A percentile compares a stretch with the other conserved stretches of the same genome.
Conservation (phyloP, 2,888 invertebrate species). For the Pyrgus malvae region DNA sequence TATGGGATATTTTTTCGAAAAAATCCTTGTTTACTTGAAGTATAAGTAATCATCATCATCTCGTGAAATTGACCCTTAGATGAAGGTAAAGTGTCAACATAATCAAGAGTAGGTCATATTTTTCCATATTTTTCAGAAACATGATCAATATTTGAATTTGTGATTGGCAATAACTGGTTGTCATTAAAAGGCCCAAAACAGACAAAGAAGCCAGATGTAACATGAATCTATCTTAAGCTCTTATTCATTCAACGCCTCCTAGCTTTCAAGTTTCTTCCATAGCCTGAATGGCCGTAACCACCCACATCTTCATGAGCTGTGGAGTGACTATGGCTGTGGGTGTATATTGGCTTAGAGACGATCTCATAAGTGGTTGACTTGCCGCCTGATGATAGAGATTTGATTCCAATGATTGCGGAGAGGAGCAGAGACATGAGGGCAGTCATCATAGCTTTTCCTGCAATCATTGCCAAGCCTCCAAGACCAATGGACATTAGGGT, state of each 20-base stretch:
- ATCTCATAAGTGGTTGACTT: slow-evolving; percentile 92
- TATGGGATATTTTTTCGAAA: too few species aligned
- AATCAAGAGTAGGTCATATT: too few species aligned
- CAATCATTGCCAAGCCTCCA: slow-evolving; percentile 88
- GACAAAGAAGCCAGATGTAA: too few species aligned
- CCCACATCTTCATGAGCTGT: slow-evolving; percentile 82
- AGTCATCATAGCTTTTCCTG: slow-evolving; percentile 92
- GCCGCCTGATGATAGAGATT: slow-evolving; percentile 85
- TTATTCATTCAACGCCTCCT: slow-evolving; percentile 3
- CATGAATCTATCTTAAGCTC: neutral
- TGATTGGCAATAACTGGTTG: too few species aligned
- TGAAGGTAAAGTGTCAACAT: too few species aligned
- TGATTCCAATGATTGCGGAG: slow-evolving; percentile 89
- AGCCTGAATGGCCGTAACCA: slow-evolving; percentile 79
- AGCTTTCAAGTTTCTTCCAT: slow-evolving; percentile 64
- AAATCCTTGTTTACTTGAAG: too few species aligned
- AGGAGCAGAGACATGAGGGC: slow-evolving; percentile 90
- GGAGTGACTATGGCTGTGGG: slow-evolving; percentile 83
- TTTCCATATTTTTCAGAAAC: too few species aligned
- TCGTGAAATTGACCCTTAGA: too few species aligned
- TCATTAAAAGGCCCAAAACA: too few species aligned
- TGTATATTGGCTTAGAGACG: slow-evolving; percentile 90
- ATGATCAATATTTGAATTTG: too few species aligned
- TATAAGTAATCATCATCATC: too few species aligned
- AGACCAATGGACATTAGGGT: slow-evolving; percentile 88